Evolutionary conservation across 2,797 vertebrate genomes (phyloP), one percentile per base, ranked within the genome.

Genomic region (Manis javanica): DNA sequence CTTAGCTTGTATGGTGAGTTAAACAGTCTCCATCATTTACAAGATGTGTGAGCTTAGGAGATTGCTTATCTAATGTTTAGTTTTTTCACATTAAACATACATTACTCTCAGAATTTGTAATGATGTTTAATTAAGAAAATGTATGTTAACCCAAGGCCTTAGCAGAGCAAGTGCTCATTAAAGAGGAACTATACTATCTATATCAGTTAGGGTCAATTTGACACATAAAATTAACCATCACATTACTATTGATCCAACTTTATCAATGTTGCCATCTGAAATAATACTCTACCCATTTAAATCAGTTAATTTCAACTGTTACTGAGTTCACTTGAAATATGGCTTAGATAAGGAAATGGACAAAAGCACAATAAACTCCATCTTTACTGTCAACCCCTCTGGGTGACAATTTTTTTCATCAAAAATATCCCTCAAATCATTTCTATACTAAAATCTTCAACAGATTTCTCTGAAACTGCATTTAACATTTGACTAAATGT

Each of bases 81-180:
- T 42, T 95, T 86, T n/a, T 61, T 77, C 23, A 74, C 7, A 53
- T 91, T 82, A 86, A 78, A 86, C 42, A 66, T 7, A 91, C 10
- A n/a, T 82, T 49, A 71, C 23, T 87, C 55, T 94, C 37, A 49
- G 64, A 71, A 91, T 4, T 59, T 3, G 15, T 93, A 75, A 63
- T 68, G 39, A 63, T 29, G 87, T 95, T 92, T 69, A 84, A 90
- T 49, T 81, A 87, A 85, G 53, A 94, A 89, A 84, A 95, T 71
- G 6, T 49, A 81, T 51, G 9, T 15, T 23, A 88, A 75, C 42
- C 2, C 29, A 90, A 90, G 37, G 16, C 14, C 3, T 51, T 87
- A 37, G 4, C 46, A 84, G 34, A 78, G 5, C n/a, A 77, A 68
- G 26, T 51, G 4, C 2, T 64, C 46, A 86, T 59, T 85, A 87